Conservation (phyloP, 2,113 vertebrate genomes). For the Semicossyphus pulcher region DNA sequence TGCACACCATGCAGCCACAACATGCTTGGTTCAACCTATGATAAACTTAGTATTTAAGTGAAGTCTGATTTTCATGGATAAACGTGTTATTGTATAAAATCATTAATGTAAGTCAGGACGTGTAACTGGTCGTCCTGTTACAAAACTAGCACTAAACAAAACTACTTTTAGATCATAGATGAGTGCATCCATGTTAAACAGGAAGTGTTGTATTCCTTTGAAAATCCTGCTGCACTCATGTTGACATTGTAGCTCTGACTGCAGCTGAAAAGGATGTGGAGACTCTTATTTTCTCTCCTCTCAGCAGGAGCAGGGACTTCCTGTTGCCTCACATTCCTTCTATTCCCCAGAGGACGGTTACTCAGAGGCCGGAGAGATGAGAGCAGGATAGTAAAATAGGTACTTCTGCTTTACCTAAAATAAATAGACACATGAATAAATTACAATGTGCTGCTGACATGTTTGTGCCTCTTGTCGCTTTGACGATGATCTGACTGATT, state of each 20-base stretch:
- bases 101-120: too few relatives aligned
- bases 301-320: slow-evolving; percentile 46
- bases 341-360: slow-evolving; percentile 18
- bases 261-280: slow-evolving; percentile 34
- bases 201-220: neutral
- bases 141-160: neutral
- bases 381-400: slow-evolving; percentile 3
- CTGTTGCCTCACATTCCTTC: slow-evolving; percentile 58
- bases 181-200: neutral
- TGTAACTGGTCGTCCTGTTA: too few relatives aligned
- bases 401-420: neutral
- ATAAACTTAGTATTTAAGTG: too few relatives aligned
- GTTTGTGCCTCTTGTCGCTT: too few relatives aligned
- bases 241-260: slow-evolving; percentile 5
- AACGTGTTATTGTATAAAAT: too few relatives aligned
- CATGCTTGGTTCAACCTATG: too few relatives aligned
- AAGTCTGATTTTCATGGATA: too few relatives aligned
- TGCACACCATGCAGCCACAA: too few relatives aligned
- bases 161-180: neutral
- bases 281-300: slow-evolving; percentile 26
- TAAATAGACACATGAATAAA: too few relatives aligned
- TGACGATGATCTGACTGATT: too few relatives aligned
- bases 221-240: neutral
- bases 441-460: too few relatives aligned
- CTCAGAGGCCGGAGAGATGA: neutral